phyloP scores from a whole-genome alignment of 2,797 vertebrate species.

The Acridotheres tristis region DNA sequence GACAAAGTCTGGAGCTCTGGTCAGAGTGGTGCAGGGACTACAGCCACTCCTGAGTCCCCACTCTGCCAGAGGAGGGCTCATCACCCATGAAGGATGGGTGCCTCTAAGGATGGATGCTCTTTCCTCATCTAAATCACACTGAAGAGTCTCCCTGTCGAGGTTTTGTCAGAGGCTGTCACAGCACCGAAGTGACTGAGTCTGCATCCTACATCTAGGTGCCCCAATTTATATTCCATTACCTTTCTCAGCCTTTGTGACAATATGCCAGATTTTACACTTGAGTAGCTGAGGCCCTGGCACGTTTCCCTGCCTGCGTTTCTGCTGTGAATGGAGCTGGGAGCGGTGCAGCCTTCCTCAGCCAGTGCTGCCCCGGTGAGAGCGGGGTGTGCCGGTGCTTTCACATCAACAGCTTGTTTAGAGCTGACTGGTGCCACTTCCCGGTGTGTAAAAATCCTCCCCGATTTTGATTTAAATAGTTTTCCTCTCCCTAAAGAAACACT shows the following conservation, averaged over 20 bases:
- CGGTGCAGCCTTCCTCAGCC: not conserved
- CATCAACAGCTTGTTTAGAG: not conserved
- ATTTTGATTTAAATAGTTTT: not conserved
- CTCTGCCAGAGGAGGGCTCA: not conserved
- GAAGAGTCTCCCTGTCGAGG: not conserved
- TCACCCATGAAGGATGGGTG: not conserved
- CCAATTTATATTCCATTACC: not conserved
- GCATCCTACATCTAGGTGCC: not conserved
- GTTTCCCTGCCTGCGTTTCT: not conserved
- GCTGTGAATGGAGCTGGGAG: not conserved
- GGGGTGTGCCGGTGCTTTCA: rapidly evolving
- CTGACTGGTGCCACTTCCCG: not conserved
- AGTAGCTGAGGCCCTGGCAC: not conserved
- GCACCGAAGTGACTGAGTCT: not conserved
- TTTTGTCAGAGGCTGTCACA: not conserved
- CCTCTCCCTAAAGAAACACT: constrained; percentile 7
- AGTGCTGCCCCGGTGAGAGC: rapidly evolving
- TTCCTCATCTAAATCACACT: not conserved
- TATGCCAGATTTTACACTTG: not conserved
- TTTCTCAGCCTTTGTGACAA: not conserved
- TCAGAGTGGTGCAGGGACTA: not conserved
- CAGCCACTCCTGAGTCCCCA: not conserved
- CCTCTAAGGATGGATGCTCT: not conserved
- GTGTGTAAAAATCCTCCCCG: not conserved
- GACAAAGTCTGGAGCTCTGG: not conserved